A percentile compares a stretch with the other conserved stretches of the same genome.
These are phyloP conservation scores for Polypedilum pembai DNA, from an alignment of 1,140 invertebrate genomes.

Conservation along the genomic window DNA sequence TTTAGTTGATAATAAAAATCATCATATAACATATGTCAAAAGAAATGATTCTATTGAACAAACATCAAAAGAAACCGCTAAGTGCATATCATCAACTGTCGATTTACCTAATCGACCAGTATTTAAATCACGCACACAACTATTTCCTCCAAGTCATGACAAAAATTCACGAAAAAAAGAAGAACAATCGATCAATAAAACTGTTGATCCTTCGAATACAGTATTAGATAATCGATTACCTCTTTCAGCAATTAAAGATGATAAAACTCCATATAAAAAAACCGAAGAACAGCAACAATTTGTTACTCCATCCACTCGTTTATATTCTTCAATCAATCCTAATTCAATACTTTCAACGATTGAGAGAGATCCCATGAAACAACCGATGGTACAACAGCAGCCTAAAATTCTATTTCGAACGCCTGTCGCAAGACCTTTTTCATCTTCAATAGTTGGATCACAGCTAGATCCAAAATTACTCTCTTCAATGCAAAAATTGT, in stretches of 20 bases:
- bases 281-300: background rate
- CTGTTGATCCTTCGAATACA: too few species aligned
- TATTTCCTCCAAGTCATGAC: background rate
- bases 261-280: background rate
- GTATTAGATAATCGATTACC: background rate
- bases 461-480: background rate
- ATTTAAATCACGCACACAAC: background rate
- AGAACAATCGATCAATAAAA: background rate
- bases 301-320: background rate
- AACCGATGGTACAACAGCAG: background rate
- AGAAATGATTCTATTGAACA: background rate
- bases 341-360: background rate
- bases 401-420: constrained; percentile 18
- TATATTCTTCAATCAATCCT: background rate
- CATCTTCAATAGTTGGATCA: background rate
- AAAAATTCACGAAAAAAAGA: background rate
- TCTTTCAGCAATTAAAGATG: background rate
- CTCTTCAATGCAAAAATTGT: background rate
- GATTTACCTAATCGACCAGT: background rate
- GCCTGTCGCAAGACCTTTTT: background rate
- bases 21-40: background rate
- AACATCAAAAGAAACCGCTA: background rate
- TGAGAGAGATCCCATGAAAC: background rate
- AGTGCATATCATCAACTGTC: background rate
- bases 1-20: constrained; percentile 34